Evolutionary conservation across 2,113 vertebrate genomes (phyloP), one percentile per base, ranked within the genome.

Genomic region (Hydrolagus affinis): DNA sequence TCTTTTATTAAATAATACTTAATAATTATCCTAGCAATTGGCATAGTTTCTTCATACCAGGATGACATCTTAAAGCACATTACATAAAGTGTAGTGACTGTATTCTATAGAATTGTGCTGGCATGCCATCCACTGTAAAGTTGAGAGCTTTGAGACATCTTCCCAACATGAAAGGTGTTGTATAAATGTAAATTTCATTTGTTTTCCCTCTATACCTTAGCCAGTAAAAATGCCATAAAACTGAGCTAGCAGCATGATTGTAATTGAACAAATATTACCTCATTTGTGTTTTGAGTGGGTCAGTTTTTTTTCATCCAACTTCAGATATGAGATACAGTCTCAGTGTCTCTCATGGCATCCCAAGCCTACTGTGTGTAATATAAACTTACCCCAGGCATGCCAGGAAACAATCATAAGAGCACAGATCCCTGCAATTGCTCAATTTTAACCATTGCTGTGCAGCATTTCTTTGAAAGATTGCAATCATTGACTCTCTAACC

Each of bases 191-290:
- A 44, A 44, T 44, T 44, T 44, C 44, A 44, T 44, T 44, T 1
- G 1, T 3, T 44, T 44, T 44, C 6, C 44, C 44, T 44, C 44
- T 44, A 44, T 44, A 44, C 11, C 17, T 30, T 80, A 60, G 23
- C 21, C 57, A 28, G 76, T 78, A 78, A 78, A 78, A 25, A 62
- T 19, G 14, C n/a, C 8, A 76, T 59, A 19, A 78, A 23, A 44
- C 44, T 44, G 44, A 78, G 12, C 12, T 62, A 25, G 11, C 25
- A 14, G 25, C n/a, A 25, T 59, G 7, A 23, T 78, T 62, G 11
- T 62, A 23, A 15, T 75, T 56, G 74, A 77, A 77, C 23, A 77
- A 77, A 77, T 77, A n/a, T n/a, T 57, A 73, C 44, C 44, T 44
- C 44, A 44, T 44, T 44, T 44, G 44, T 44, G 44, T 44, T 44